phyloP scores from a whole-genome alignment of 1,140 invertebrate species.

The Chrysomallon squamiferum region DNA sequence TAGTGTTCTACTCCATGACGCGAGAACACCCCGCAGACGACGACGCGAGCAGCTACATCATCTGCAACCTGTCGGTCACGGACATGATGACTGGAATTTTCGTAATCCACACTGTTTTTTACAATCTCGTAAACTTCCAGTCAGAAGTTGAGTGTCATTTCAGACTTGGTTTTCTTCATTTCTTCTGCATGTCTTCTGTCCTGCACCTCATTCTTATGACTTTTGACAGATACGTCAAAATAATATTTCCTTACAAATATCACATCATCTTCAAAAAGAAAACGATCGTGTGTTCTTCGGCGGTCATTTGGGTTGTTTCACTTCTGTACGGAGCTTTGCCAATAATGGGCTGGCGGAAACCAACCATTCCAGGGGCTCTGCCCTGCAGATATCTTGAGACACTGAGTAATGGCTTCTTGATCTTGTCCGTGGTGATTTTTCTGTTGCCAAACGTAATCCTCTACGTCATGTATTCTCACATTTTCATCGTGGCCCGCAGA shows the following conservation, averaged over 20 bases:
- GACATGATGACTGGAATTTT: slow-evolving; percentile 6
- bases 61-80: slow-evolving; percentile 2
- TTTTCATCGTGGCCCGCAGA: slow-evolving; percentile 18
- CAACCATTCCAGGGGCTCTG: not conserved
- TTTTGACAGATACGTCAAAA: slow-evolving; percentile 22
- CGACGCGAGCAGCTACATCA: no score
- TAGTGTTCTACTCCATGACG: no score
- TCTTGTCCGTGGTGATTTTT: not conserved
- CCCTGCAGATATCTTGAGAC: not conserved
- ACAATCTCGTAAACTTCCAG: slow-evolving; percentile 18
- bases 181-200: slow-evolving; percentile 6
- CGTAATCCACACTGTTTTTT: slow-evolving; percentile 1
- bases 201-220: slow-evolving; percentile 19
- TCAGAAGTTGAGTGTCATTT: slow-evolving; percentile 17
- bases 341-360: not conserved
- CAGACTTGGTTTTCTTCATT: slow-evolving; percentile 2
- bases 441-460: not conserved
- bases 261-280: not conserved
- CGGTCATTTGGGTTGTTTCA: not conserved
- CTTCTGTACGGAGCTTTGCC: not conserved
- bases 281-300: not conserved
- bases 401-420: not conserved
- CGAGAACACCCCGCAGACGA: no score
- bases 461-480: slow-evolving; percentile 1
- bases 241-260: slow-evolving; percentile 21